Evolutionary conservation across 2,888 invertebrate genomes (phyloP).

Genomic region (Heliconius ismenius): DNA sequence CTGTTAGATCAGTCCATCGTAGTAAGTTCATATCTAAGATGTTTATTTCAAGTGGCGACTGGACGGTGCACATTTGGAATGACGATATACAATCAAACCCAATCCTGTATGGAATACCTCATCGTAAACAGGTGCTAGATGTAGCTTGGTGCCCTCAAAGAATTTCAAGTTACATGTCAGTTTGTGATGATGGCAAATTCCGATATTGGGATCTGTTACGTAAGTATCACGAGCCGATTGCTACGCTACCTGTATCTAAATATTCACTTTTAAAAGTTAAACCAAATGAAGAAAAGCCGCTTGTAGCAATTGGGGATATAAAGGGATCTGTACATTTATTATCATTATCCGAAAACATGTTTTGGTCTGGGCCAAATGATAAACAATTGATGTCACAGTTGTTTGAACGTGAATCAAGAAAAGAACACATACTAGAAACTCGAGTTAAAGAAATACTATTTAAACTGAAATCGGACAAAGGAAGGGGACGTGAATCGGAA

Average conservation of each 20-base stretch:
- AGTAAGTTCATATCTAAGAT: slow-evolving; percentile 85
- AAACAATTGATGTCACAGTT: slow-evolving; percentile 85
- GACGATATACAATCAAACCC: slow-evolving; percentile 82
- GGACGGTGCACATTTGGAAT: slow-evolving; percentile 84
- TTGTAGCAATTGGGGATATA: slow-evolving; percentile 84
- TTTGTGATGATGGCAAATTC: slow-evolving; percentile 83
- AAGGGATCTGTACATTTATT: slow-evolving; percentile 85
- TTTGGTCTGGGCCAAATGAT: slow-evolving; percentile 84
- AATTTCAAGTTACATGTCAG: slow-evolving; percentile 66
- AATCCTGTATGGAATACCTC: slow-evolving; percentile 55
- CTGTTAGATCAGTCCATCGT: slow-evolving; percentile 83
- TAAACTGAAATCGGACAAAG: slow-evolving; percentile 72
- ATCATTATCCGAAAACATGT: slow-evolving; percentile 84
- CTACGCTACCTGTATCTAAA: slow-evolving; percentile 82
- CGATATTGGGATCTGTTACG: slow-evolving; percentile 91
- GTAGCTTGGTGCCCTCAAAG: slow-evolving; percentile 60
- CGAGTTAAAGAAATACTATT: slow-evolving; percentile 89
- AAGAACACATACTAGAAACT: slow-evolving; percentile 93
- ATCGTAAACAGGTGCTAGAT: slow-evolving; percentile 55
- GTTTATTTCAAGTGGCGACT: slow-evolving; percentile 85
- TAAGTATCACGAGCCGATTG: slow-evolving; percentile 85
- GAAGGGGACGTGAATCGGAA: slow-evolving; percentile 51
- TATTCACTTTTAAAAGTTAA: slow-evolving; percentile 82
- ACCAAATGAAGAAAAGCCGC: slow-evolving; percentile 83
- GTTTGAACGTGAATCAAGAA: slow-evolving; percentile 90